Evolutionary conservation across 2,888 invertebrate species (phyloP), one percentile per base, ranked within the genome.

Genomic region (Thysanoteuthis rhombus): DNA sequence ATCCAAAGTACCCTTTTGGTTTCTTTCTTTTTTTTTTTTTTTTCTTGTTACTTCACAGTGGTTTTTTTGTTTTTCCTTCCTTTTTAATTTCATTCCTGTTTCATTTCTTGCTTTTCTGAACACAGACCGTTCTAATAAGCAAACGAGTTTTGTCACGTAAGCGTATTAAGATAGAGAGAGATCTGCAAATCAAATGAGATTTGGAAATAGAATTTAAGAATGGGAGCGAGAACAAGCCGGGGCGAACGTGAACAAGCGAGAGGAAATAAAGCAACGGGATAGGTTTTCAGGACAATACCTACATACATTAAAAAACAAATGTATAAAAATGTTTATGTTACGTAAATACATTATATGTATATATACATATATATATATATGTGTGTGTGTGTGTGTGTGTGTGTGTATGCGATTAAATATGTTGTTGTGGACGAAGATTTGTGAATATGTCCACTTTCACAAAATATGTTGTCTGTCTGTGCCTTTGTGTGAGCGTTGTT

Each of bases 141-240:
- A 75, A 75, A 75, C 75, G 75, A 75, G n/a, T 75, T n/a, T n/a
- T 75, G 75, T 75, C 75, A n/a, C 75, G 75, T 75, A 75, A 75
- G 36, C n/a, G 75, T 75, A 75, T 75, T n/a, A 75, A 36, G 75
- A 75, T 16, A 75, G 75, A 16, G n/a, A n/a, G 0, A 75, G 75
- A 75, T 75, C n/a, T 75, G 36, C 75, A 10, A 10, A 75, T 75
- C 75, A n/a, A 75, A 75, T n/a, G 36, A 75, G 75, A 75, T 75
- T 75, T 75, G n/a, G 36, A n/a, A n/a, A n/a, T 75, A n/a, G n/a
- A 75, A 75, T 25, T 16, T 16, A 75, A 75, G 12, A 52, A 52
- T 52, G 25, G 25, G n/a, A n/a, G n/a, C n/a, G 75, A 75, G 75
- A 58, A 58, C 1, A 58, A 8, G 32, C 2, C 1, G 28, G 58